Evolutionary conservation across 2,797 vertebrate species (phyloP).

Genomic region (Rhinichthys osculus): DNA sequence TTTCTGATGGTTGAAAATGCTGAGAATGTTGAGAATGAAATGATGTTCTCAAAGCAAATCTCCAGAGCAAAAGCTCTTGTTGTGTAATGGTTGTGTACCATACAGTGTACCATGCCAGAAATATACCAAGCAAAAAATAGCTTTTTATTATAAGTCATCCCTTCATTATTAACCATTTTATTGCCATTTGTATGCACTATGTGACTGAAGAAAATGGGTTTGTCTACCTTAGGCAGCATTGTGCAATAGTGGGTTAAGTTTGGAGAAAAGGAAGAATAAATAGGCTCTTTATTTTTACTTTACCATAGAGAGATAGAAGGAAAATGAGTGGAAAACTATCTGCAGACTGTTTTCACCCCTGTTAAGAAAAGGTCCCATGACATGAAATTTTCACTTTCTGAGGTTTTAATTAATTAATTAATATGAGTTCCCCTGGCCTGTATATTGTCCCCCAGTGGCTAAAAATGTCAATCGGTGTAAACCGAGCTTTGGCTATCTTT

Average conservation of each 20-base stretch:
- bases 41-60: background rate
- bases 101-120: background rate
- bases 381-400: no score
- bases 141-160: background rate
- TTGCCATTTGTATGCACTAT: background rate
- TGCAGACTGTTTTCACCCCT: background rate
- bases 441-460: no score
- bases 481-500: no score
- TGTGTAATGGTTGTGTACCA: no score
- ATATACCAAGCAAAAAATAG: background rate
- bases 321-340: constrained; percentile 26
- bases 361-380: background rate
- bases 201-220: background rate
- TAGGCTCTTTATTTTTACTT: constrained; percentile 15
- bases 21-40: no score
- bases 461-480: no score
- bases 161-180: background rate
- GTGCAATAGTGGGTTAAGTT: background rate
- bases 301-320: constrained; percentile 40
- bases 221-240: background rate
- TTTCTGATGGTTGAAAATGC: background rate
- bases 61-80: background rate
- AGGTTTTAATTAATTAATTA: no score
- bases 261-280: constrained; percentile 39
- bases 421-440: no score